These are phyloP conservation scores for Propithecus deckenii DNA, from an alignment of 2,797 vertebrate genomes.

Conservation along the genomic window DNA sequence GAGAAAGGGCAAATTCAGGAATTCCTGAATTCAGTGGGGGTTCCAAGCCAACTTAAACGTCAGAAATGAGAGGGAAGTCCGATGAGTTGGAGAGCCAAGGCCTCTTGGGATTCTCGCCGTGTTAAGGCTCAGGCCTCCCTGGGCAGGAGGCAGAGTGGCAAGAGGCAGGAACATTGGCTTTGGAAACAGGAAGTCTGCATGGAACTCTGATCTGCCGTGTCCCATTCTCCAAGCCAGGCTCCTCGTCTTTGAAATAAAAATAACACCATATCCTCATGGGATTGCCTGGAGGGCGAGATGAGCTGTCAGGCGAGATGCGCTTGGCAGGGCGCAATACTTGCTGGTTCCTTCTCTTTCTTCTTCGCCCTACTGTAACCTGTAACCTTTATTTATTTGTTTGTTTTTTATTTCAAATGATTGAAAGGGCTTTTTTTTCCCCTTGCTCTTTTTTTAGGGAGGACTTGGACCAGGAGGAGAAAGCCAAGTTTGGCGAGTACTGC, in stretches of 20 bases:
- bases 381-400: too few relatives aligned
- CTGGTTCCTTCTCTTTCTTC: rapidly evolving
- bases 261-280: rapidly evolving
- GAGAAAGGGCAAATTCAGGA: not conserved
- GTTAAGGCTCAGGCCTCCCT: not conserved
- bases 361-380: too few relatives aligned
- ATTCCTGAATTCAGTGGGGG: not conserved
- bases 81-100: not conserved
- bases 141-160: not conserved
- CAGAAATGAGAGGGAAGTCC: rapidly evolving
- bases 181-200: not conserved
- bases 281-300: rapidly evolving
- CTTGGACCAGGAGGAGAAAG: slow-evolving; percentile 96
- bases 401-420: not conserved
- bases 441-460: slow-evolving; percentile 89
- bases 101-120: rapidly evolving
- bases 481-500: slow-evolving; percentile 95
- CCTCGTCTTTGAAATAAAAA: not conserved
- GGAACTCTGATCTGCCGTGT: rapidly evolving
- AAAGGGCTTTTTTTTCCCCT: not conserved
- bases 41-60: not conserved
- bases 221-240: not conserved
- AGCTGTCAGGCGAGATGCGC: rapidly evolving
- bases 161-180: not conserved
- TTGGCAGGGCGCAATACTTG: rapidly evolving